Base-by-base conservation (phyloP, 2,113 vertebrate species). In the Ptyas mucosa region DNA sequence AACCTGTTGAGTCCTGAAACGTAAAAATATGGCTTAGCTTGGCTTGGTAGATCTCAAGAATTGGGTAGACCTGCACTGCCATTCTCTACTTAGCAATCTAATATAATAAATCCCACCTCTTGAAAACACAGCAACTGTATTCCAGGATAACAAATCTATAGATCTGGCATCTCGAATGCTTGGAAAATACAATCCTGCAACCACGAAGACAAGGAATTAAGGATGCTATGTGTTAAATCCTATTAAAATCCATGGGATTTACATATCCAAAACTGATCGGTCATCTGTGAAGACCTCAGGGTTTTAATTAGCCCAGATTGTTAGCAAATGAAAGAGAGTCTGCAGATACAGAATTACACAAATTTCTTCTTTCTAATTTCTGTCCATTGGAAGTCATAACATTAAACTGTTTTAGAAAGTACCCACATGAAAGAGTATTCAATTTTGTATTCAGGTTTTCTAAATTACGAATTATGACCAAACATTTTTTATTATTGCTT, bases 271-370 rank as follows among this genome's bases (percentile, higher is more conserved):
- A 64, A 64, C 43, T 18, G 57, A 23, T 39, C 12, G 53, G 26
- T 53, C 52, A 92, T 55, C 49, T 54, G 29, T 81, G 29, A 94
- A 90, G 86, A 89, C 29, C 89, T 49, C 4, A 57, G 85, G 0
- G 0, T 88, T 26, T 87, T 90, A 87, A 52, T 92, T n/a, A 89
- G 93, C 26, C 81, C 52, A 94, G 91, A 51, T 46, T 52, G 43
- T 2, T 1, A 46, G 93, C 10, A 54, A 39, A 93, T 94, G 90
- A 91, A 91, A 88, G 49, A 94, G 93, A 95, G 91, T 96, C 91
- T 95, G 94, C 95, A 96, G 92, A 96, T 1, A 34, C 51, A 95
- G 34, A 91, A 87, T 89, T 87, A n/a, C 91, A 91, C 87, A 93
- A 55, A 91, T 92, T 89, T 64, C 53, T 64, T 34, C 34, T 39